Evolutionary conservation across 2,113 vertebrate genomes (phyloP), one percentile per base, ranked within the genome.

Genomic region (Pterophyllum scalare): DNA sequence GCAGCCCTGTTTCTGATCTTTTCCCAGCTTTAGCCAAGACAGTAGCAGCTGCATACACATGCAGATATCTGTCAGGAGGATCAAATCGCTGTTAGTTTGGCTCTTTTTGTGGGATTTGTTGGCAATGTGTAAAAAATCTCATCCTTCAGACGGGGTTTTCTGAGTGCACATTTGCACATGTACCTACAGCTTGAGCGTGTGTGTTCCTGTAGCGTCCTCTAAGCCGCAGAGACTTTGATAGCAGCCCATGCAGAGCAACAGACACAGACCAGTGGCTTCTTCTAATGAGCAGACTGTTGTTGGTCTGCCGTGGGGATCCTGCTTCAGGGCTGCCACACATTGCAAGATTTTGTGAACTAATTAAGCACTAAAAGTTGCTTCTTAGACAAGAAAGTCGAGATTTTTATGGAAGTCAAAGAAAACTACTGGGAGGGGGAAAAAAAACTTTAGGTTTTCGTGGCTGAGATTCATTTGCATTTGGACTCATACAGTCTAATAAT

Each of bases 251-350:
- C 92, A 91, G 87, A 94, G 90, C 40, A 83, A 59, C 82, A 86
- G 86, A 92, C 93, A 91, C 83, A 87, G 85, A 89, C 87, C 85
- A 75, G n/a, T 93, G 91, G 85, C 86, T 92, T 88, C 22, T 88
- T 84, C 87, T 95, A 95, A 95, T 91, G 91, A 95, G 93, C 92
- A 93, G 87, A 88, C 90, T 92, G 92, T 88, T 88, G 89, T 83
- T 81, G 85, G 77, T 89, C 88, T 75, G 75, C 87, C 59, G 78
- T 88, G 74, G 90, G 86, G 91, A 94, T 85, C 56, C 80, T 78
- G 84, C 88, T 82, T 87, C 84, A 77, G 82, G 75, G 79, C 75
- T 62, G 75, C 46, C 24, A 56, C 81, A 76, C 79, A 81, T 78
- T 65, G 33, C 61, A 77, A 87, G 58, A 84, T 72, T 87, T 89